Evolutionary conservation across 2,113 vertebrate genomes (phyloP).

Genomic region (Chaetodon auriga): DNA sequence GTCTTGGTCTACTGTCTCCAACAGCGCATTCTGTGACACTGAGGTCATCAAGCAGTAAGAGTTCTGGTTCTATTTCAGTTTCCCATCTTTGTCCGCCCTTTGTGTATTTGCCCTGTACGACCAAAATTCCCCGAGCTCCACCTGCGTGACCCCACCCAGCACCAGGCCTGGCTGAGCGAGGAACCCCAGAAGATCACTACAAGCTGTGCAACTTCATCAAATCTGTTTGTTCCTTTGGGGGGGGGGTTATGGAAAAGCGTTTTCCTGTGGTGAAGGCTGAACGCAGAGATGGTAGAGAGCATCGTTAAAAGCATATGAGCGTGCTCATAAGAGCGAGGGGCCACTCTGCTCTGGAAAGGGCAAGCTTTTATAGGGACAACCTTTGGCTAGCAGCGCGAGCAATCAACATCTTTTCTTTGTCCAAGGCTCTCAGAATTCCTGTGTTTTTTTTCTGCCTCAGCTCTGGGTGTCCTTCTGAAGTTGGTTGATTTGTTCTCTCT

Average conservation of each 20-base stretch:
- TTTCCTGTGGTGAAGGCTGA: conserved; percentile 66
- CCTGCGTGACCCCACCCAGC: conserved; percentile 47
- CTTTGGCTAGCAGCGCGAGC: conserved; percentile 72
- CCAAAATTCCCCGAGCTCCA: conserved; percentile 37
- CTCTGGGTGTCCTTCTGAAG: conserved; percentile 53
- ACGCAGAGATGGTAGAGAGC: conserved; percentile 58
- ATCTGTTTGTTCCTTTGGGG: conserved; percentile 48
- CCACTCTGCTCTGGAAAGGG: conserved; percentile 65
- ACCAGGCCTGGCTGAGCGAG: conserved; percentile 26
- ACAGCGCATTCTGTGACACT: conserved; percentile 23
- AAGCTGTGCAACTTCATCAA: conserved; percentile 43
- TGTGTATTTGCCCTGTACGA: conserved; percentile 17
- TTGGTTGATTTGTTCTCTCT: conserved; percentile 28
- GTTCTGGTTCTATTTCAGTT: conserved; percentile 48
- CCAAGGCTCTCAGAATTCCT: conserved; percentile 55
- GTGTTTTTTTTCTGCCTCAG: conserved; percentile 9
- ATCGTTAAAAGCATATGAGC: conserved; percentile 78
- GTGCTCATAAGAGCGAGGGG: conserved; percentile 62
- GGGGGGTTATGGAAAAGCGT: conserved; percentile 61
- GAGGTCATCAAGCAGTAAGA: conserved; percentile 35
- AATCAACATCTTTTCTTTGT: conserved; percentile 76
- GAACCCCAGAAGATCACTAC: conserved; percentile 32
- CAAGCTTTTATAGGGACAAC: conserved; percentile 78
- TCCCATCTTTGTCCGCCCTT: not conserved
- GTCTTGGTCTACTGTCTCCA: conserved; percentile 10